These are phyloP conservation scores for Ataeniobius toweri DNA, from an alignment of 2,797 vertebrate genomes.

Conservation along the genomic window DNA sequence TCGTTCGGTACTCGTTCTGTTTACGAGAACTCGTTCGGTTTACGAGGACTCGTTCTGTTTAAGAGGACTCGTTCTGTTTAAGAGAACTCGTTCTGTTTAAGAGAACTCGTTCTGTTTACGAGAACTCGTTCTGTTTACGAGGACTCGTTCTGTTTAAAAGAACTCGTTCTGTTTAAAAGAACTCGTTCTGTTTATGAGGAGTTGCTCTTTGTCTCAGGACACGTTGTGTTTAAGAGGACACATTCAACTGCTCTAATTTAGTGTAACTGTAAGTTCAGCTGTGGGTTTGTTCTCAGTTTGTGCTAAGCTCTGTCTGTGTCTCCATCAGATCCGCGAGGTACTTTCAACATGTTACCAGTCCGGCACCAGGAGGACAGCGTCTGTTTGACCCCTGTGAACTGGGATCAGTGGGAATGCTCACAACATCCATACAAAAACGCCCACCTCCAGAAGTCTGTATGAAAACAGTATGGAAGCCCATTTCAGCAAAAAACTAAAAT, in stretches of 20 bases:
- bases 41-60: background rate
- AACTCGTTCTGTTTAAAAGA: background rate
- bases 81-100: too few relatives aligned
- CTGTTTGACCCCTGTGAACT: background rate
- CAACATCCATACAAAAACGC: background rate
- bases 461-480: constrained; percentile 7
- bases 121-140: background rate
- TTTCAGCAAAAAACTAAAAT: background rate
- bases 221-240: background rate
- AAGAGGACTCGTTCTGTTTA: too few relatives aligned
- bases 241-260: too few relatives aligned
- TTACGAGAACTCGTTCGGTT: background rate
- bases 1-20: too few relatives aligned
- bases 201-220: background rate
- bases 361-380: background rate
- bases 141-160: background rate
- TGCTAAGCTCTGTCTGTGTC: background rate
- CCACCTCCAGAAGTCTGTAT: constrained; percentile 6
- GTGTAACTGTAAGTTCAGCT: background rate
- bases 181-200: background rate
- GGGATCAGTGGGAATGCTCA: constrained; percentile 1
- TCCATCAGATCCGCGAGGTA: constrained; percentile 15
- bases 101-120: too few relatives aligned
- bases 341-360: background rate
- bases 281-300: background rate